Conservation (phyloP, 2,797 vertebrate genomes). For the Vespertilio murinus region DNA sequence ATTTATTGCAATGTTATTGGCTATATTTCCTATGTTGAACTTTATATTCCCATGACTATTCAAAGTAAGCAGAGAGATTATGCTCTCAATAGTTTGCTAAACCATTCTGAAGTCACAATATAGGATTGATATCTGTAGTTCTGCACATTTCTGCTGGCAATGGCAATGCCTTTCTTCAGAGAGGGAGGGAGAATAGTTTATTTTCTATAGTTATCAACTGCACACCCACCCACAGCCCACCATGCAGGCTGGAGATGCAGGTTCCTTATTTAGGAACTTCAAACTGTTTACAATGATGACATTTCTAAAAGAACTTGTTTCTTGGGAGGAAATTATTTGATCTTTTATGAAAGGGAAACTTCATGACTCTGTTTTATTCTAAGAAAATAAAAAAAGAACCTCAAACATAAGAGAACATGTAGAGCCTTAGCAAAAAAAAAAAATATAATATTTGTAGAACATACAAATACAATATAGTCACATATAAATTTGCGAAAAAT, state of each 20-base stretch:
- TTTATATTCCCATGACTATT: background rate
- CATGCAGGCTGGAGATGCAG: background rate
- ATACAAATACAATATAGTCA: background rate
- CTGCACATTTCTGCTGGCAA: background rate
- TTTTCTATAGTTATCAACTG: background rate
- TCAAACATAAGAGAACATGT: background rate
- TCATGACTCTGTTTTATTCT: background rate
- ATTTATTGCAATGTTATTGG: background rate
- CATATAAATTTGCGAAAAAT: background rate
- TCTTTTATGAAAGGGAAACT: background rate
- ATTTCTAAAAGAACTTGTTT: background rate
- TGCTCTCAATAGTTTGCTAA: background rate
- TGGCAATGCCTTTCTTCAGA: background rate
- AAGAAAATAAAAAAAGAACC: background rate
- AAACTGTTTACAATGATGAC: background rate
- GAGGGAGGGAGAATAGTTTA: background rate
- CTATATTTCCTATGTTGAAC: background rate
- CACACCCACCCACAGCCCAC: background rate
- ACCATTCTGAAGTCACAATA: background rate
- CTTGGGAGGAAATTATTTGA: background rate
- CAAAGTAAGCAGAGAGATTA: conserved; percentile 18
- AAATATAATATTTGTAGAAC: conserved; percentile 17
- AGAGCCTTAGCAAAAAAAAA: background rate
- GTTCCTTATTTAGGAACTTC: background rate
- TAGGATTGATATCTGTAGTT: background rate